These are phyloP conservation scores for Limonius californicus DNA, from an alignment of 1,140 invertebrate genomes.

Conservation along the genomic window DNA sequence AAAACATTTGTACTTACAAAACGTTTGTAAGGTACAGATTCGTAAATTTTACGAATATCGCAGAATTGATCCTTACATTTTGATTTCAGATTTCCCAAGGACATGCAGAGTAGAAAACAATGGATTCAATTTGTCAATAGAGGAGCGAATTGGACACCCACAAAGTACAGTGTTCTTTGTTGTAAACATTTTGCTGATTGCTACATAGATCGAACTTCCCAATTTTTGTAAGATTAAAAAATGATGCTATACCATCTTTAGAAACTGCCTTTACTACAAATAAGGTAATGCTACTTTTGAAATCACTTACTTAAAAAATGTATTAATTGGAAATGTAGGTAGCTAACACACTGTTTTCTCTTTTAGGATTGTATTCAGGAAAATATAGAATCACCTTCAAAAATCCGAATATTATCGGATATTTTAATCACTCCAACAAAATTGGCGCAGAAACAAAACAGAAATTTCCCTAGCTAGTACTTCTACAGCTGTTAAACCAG, in stretches of 20 bases:
- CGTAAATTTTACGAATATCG: neutral
- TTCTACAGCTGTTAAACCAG: neutral
- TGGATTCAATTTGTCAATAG: neutral
- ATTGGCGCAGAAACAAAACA: no score
- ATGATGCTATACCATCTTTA: neutral
- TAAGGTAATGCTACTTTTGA: neutral
- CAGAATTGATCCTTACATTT: no score
- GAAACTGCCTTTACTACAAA: no score
- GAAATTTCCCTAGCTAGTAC: neutral
- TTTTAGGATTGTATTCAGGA: no score
- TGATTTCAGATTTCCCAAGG: neutral
- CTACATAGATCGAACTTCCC: neutral
- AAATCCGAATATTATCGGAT: no score
- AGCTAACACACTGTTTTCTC: neutral
- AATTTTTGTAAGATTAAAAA: neutral
- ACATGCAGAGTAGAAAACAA: neutral
- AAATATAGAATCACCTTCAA: no score
- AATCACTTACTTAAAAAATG: neutral
- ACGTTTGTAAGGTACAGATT: no score
- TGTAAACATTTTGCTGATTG: neutral
- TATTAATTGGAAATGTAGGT: neutral
- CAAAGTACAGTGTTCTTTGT: neutral
- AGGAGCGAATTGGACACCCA: neutral
- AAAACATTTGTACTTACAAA: no score
- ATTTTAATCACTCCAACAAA: no score